Evolutionary conservation across 2,888 invertebrate species (phyloP).

Genomic region (Xanthia icteritia): DNA sequence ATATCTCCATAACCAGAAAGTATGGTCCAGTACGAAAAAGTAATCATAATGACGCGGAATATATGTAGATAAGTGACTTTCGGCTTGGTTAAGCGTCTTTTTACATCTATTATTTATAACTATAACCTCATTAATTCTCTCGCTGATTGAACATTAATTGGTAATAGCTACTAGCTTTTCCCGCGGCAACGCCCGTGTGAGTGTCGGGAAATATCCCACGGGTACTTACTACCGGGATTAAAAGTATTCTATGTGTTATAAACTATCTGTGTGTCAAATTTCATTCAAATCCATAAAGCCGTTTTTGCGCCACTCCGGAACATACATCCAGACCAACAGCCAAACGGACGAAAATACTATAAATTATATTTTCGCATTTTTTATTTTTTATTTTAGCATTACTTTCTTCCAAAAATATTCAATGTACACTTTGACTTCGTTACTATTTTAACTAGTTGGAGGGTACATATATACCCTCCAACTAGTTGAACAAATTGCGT

Average conservation of each 20-base stretch:
- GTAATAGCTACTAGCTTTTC: conserved; percentile 3
- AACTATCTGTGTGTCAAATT: background rate
- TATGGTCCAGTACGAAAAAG: background rate
- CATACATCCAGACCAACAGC: background rate
- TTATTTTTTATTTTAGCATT: no score
- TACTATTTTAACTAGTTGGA: no score
- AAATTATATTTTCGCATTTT: no score
- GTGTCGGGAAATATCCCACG: no score
- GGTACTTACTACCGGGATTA: background rate
- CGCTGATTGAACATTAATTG: conserved; percentile 19
- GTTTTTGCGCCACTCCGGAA: background rate
- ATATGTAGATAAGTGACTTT: background rate
- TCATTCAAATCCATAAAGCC: background rate
- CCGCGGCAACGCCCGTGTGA: no score
- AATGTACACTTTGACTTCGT: no score
- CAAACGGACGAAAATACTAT: background rate
- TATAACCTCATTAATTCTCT: background rate
- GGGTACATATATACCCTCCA: no score
- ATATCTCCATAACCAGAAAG: background rate
- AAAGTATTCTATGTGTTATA: background rate
- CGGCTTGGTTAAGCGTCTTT: background rate
- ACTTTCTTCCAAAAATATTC: no score
- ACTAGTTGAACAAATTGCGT: conserved; percentile 50
- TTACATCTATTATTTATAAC: background rate
- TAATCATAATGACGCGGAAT: background rate